Base-by-base conservation (phyloP, 2,888 invertebrate species). In the Miltochrista miniata region DNA sequence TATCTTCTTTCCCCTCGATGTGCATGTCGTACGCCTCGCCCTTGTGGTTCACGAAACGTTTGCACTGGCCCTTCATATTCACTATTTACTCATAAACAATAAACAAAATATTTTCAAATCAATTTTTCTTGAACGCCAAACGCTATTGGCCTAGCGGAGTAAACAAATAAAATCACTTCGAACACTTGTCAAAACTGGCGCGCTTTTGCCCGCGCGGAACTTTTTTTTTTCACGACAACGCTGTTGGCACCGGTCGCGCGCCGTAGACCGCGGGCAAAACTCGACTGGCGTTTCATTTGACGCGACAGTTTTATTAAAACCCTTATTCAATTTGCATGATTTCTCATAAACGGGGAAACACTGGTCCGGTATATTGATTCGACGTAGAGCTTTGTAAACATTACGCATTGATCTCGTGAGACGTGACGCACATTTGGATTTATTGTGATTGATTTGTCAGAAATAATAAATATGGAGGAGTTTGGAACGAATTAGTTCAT, bases 31-130 rank as follows among this genome's bases (percentile, higher is more conserved):
- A 76, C 33, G 71, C 66, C 46, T 74, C 66, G 48, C 77, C 76
- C 37, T 66, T 65, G n/a, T 77, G 77, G 65, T 63, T 68, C 52
- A 77, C 63, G 52, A 77, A 77, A 7, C 77, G 42, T 45, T 74
- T 77, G 30, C 63, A 70, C 56, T 70, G 73, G 18, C 71, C 71
- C 66, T 76, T 77, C 77, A 77, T 72, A 44, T 59, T 58, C 11
- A 10, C 8, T 31, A n/a, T 48, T 37, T 44, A 14, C 44, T 54
- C 54, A 45, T 54, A 45, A 47, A 1, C 54, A 50, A 54, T 52
- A 51, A n/a, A n/a, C n/a, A n/a, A n/a, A n/a, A n/a, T n/a, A n/a
- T n/a, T n/a, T n/a, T n/a, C n/a, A n/a, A n/a, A n/a, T n/a, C n/a
- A n/a, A n/a, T n/a, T n/a, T n/a, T n/a, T n/a, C n/a, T n/a, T n/a